These are phyloP conservation scores for Stenolophus ochropezus DNA, from an alignment of 2,888 invertebrate genomes.

Conservation along the genomic window DNA sequence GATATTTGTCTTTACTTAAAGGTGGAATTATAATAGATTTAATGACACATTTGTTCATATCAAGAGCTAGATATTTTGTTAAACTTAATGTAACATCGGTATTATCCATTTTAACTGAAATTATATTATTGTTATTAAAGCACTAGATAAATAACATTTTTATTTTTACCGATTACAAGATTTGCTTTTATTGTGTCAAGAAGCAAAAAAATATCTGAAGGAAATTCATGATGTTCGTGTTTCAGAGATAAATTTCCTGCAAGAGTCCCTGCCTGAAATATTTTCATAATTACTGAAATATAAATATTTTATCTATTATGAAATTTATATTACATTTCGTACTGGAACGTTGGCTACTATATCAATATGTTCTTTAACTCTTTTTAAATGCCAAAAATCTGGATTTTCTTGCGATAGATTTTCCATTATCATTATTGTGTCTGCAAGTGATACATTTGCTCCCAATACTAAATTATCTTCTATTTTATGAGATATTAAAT, in stretches of 20 bases:
- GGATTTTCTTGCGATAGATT: conserved; percentile 70
- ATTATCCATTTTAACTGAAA: conserved; percentile 43
- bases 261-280: conserved; percentile 78
- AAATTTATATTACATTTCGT: conserved; percentile 84
- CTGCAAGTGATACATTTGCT: conserved; percentile 77
- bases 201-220: conserved; percentile 83
- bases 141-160: neutral
- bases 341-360: conserved; percentile 83
- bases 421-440: conserved; percentile 75
- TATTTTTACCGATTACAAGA: conserved; percentile 70
- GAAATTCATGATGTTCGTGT: conserved; percentile 80
- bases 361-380: conserved; percentile 79
- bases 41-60: conserved; percentile 56
- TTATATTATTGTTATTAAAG: neutral
- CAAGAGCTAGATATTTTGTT: conserved; percentile 41
- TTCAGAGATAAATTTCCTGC: conserved; percentile 85
- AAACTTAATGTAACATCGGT: conserved; percentile 44
- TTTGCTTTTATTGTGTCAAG: conserved; percentile 78
- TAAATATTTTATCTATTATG: neutral
- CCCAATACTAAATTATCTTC: conserved; percentile 76
- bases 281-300: neutral
- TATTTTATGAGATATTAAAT: conserved; percentile 74
- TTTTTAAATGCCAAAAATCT: conserved; percentile 77
- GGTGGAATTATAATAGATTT: conserved; percentile 43
- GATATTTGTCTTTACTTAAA: conserved; percentile 33